Evolutionary conservation across 2,888 invertebrate species (phyloP).

Genomic region (Spisula subtruncata): DNA sequence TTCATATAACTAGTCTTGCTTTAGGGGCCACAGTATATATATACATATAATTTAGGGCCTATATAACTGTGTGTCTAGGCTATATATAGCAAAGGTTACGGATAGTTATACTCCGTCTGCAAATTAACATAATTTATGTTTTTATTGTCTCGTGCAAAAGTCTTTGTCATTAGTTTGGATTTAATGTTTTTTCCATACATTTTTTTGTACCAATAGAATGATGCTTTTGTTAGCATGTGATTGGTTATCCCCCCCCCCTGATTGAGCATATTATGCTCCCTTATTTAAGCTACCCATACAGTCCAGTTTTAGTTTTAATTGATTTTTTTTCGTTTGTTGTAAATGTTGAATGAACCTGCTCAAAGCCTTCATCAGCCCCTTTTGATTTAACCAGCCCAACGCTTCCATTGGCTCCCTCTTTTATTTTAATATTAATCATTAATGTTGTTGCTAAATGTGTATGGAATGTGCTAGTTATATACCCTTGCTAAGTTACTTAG

Average conservation of each 20-base stretch:
- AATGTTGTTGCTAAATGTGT: too few relatives aligned
- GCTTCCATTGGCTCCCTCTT: too few relatives aligned
- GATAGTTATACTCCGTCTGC: not conserved
- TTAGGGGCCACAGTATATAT: slow-evolving; percentile 8
- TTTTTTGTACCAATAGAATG: not conserved
- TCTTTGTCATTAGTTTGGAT: too few relatives aligned
- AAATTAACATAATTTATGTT: not conserved
- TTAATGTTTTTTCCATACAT: too few relatives aligned
- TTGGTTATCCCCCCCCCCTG: not conserved
- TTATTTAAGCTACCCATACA: too few relatives aligned
- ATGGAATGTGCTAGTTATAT: slow-evolving; percentile 10
- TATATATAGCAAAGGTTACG: slow-evolving; percentile 18
- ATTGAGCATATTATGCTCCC: too few relatives aligned
- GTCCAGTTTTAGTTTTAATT: too few relatives aligned
- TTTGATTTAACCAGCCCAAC: too few relatives aligned
- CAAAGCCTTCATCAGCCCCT: too few relatives aligned
- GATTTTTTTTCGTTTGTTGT: too few relatives aligned
- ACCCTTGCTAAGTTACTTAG: not conserved
- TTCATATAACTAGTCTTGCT: not conserved
- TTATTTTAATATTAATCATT: too few relatives aligned
- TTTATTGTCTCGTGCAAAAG: not conserved
- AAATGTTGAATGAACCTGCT: too few relatives aligned
- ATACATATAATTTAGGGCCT: not conserved
- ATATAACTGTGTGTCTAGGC: not conserved
- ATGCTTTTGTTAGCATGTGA: not conserved